phyloP scores from a whole-genome alignment of 2,797 vertebrate species.

The Coccyzus lansbergi region DNA sequence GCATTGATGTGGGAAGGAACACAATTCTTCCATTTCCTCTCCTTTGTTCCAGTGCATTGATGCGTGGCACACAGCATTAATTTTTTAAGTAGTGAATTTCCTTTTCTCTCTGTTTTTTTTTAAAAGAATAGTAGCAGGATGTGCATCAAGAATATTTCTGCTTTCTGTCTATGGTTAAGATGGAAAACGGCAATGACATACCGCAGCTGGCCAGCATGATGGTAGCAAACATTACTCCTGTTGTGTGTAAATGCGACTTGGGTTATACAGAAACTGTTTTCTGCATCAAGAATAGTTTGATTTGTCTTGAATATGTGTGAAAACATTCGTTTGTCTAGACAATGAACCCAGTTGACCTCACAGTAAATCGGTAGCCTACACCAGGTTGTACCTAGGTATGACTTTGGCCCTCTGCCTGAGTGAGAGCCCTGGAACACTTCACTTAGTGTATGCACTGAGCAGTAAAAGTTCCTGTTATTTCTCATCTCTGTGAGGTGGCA shows the following conservation, averaged over 20 bases:
- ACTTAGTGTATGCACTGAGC: background rate
- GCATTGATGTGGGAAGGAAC: background rate
- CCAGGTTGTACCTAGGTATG: background rate
- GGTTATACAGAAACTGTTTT: background rate
- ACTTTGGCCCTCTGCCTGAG: background rate
- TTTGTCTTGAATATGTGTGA: background rate
- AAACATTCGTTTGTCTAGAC: background rate
- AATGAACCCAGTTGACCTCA: background rate
- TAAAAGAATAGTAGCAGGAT: slow-evolving; percentile 38
- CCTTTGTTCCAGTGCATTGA: slow-evolving; percentile 5
- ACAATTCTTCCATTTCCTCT: slow-evolving; percentile 64
- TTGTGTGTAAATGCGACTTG: background rate
- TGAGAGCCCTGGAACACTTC: background rate
- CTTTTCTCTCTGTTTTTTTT: slow-evolving; percentile 55
- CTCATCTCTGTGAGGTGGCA: background rate
- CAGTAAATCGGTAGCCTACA: slow-evolving; percentile 4
- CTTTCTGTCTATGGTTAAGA: slow-evolving; percentile 12
- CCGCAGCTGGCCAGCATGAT: background rate
- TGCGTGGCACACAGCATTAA: slow-evolving; percentile 44
- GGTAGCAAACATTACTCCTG: background rate
- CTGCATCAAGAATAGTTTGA: background rate
- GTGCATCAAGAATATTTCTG: slow-evolving; percentile 41
- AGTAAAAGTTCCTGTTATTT: background rate
- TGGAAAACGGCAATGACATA: background rate
- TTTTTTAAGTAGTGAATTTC: slow-evolving; percentile 69